Conservation (phyloP, 2,113 vertebrate genomes). For the Hyperopisus bebe region DNA sequence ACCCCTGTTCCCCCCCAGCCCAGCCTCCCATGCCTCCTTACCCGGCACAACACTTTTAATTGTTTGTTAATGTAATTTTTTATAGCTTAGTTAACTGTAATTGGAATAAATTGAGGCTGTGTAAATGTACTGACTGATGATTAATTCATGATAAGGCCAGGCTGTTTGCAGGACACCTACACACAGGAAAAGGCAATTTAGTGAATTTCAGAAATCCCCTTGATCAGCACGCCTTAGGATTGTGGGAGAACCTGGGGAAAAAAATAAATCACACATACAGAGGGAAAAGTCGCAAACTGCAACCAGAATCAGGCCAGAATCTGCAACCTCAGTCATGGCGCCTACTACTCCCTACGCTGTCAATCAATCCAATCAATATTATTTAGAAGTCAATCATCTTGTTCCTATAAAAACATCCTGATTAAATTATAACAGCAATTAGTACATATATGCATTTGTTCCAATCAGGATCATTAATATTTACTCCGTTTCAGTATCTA, state of each 20-base stretch:
- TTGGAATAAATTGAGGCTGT: background rate
- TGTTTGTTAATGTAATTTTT: background rate
- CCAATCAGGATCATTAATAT: background rate
- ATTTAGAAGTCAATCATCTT: background rate
- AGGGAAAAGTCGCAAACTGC: background rate
- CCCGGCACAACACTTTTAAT: background rate
- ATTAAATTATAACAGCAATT: background rate
- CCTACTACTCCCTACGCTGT: background rate
- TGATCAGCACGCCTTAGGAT: background rate
- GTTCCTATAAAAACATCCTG: background rate
- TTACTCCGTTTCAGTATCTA: background rate
- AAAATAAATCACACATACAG: background rate
- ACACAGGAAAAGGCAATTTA: background rate
- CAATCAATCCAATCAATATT: background rate
- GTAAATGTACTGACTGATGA: background rate
- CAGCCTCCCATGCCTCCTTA: background rate
- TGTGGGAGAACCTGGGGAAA: background rate
- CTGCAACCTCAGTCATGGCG: background rate
- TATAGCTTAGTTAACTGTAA: background rate
- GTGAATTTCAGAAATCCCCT: background rate
- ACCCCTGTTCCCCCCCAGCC: background rate
- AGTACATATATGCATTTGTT: background rate
- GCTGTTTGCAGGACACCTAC: background rate
- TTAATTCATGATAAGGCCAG: background rate
- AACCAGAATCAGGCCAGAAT: background rate